Evolutionary conservation across 2,113 vertebrate genomes (phyloP), one percentile per base, ranked within the genome.

Genomic region (Aptenodytes patagonicus): DNA sequence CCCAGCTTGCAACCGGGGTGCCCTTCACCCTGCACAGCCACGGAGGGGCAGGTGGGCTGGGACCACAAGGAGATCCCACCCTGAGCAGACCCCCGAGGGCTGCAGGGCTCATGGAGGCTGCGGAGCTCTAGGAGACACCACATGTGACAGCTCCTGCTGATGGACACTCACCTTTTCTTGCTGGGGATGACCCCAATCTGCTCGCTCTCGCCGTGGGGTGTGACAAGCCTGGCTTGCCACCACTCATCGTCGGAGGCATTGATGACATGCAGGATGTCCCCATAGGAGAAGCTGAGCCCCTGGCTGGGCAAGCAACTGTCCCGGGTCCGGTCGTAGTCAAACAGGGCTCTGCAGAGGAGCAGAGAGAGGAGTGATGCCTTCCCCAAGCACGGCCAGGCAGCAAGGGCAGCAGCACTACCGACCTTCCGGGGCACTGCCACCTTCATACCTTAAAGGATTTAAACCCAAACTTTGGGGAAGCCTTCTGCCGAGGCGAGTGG

Each of bases 251-350:
- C 99, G 0, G 99, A 99, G 85, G 99, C 99, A 2, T 99, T 99
- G 96, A 99, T 99, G 95, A 99, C 99, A 7, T 99, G 99, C 87
- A 99, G 98, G 95, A 99, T 99, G 79, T 99, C 99, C 68, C 99
- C 99, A 1, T 99, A 99, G 79, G 99, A 99, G 97, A 99, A 99
- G 97, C 99, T 99, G 96, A 99, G 98, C 5, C 99, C 99, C 97
- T 99, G 99, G 98, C 99, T 99, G 95, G 99, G 99, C 93, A 99
- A 97, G 96, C 99, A 99, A 97, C 99, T 99, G 98, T 99, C 99
- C 93, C 99, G 98, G 94, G 99, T 99, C 87, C 99, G 98, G 93
- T 99, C 99, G 9, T 99, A 99, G 98, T 99, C 99, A 97, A 99
- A 99, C 49, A 99, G 98, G 93, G 99, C 99, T 98, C 99, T 99